These are phyloP conservation scores for Theocolax elegans DNA, from an alignment of 1,140 invertebrate genomes.

Conservation along the genomic window DNA sequence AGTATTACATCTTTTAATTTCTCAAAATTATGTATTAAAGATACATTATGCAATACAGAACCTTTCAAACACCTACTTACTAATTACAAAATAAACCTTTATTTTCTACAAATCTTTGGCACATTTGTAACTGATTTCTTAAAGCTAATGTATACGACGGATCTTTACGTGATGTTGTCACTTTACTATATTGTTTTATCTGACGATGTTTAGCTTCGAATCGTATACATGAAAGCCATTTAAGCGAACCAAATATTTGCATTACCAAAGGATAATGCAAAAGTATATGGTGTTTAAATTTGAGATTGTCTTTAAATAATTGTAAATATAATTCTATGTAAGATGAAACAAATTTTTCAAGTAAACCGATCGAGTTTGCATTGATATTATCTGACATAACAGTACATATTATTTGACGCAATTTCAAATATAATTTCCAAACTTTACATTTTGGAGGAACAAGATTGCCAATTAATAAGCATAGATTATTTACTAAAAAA, in stretches of 20 bases:
- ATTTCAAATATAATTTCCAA: neutral
- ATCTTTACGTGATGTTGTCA: neutral
- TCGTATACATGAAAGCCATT: neutral
- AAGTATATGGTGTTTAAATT: slow-evolving; percentile 3
- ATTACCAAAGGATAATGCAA: neutral
- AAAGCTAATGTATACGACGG: neutral
- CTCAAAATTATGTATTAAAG: neutral
- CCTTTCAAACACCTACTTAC: too few species aligned
- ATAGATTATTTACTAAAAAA: neutral
- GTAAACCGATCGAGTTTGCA: neutral
- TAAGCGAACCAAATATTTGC: neutral
- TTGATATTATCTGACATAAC: neutral
- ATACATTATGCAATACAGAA: neutral
- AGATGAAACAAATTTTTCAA: neutral
- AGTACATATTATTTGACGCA: neutral
- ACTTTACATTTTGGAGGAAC: neutral
- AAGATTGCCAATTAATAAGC: slow-evolving; percentile 1
- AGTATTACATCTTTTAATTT: neutral
- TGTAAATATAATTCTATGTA: neutral
- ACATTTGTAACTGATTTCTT: slow-evolving; percentile 15
- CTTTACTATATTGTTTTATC: slow-evolving; percentile 8
- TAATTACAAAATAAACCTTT: neutral
- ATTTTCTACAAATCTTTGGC: neutral
- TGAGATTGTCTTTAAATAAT: neutral
- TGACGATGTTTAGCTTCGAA: slow-evolving; percentile 11